Base-by-base conservation (phyloP, 1,140 invertebrate genomes). In the Cyrtorhinus lividipennis region DNA sequence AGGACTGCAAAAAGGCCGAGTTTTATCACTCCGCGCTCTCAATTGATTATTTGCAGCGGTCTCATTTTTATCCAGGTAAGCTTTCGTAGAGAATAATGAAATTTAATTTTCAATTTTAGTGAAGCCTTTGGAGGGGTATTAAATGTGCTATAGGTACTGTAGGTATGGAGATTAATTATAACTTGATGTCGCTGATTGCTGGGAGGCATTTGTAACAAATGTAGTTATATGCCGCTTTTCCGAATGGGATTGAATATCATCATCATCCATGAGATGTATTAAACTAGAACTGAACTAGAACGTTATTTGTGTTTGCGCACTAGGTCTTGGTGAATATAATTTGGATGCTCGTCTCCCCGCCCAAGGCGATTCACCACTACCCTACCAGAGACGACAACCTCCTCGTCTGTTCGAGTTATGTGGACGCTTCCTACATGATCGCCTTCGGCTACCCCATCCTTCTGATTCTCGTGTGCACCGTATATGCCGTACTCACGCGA, bases 1-100 rank as follows among this genome's bases (percentile, higher is more conserved):
- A 83, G 86, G 64, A 92, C 90, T 12, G 90, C 91, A 0, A 86
- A 88, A 70, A 75, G 92, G 65, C 92, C 93, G 2, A 87, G 84
- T 18, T 91, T 95, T 72, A 96, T 96, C 67, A 94, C 92, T 30
- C 93, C 94, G 0, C 83, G 85, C 68, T 96, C 93, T 0, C 94
- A 98, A 73, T 78, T 97, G 26, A 82, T 90, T 66, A 96, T 97
- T 69, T 95, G 92, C 71, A 76, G 80, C 46, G 82, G 83, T 58
- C 75, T 96, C 18, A 81, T 95, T n/a, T 81, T 78, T 27, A 79
- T 92, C 12, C 90, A 93, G 81, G 83, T 87, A 74, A 59, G 30
- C 15, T 38, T 38, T n/a, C n/a, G n/a, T n/a, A n/a, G n/a, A n/a
- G n/a, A n/a, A n/a, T 30, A 63, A 59, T 10, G n/a, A n/a, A n/a